These are phyloP conservation scores for Lycaena phlaeas DNA, from an alignment of 2,888 invertebrate species.

Conservation along the genomic window DNA sequence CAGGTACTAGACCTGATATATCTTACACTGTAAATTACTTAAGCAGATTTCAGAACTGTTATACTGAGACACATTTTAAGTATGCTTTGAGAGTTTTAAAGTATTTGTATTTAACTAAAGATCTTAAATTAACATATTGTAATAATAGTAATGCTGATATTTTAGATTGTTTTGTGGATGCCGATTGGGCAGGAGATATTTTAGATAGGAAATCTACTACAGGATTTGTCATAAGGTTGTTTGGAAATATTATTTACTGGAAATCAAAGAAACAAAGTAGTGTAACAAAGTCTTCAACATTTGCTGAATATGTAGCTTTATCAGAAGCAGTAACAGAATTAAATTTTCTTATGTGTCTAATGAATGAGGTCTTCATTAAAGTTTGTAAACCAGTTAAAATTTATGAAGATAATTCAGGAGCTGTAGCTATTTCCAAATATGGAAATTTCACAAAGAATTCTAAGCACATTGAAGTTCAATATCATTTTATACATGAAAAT, in stretches of 20 bases:
- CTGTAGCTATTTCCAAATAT: slow-evolving; percentile 18
- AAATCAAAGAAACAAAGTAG: slow-evolving; percentile 17
- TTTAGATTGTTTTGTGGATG: slow-evolving; percentile 27
- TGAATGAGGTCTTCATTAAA: slow-evolving; percentile 11
- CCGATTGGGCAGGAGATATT: slow-evolving; percentile 33
- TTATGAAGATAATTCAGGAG: slow-evolving; percentile 20
- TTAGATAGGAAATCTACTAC: slow-evolving; percentile 24
- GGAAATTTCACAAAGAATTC: slow-evolving; percentile 21
- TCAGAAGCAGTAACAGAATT: slow-evolving; percentile 17
- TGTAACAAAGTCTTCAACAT: slow-evolving; percentile 19
- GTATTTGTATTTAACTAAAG: slow-evolving; percentile 14
- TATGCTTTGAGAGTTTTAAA: slow-evolving; percentile 10
- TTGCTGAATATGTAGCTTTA: slow-evolving; percentile 19
- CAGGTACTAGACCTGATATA: slow-evolving; percentile 12
- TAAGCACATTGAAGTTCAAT: slow-evolving; percentile 18
- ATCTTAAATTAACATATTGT: slow-evolving; percentile 13
- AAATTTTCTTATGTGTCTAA: slow-evolving; percentile 6
- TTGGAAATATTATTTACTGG: slow-evolving; percentile 20
- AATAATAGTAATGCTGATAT: slow-evolving; percentile 19
- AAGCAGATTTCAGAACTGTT: slow-evolving; percentile 12
- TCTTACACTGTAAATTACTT: slow-evolving; percentile 9
- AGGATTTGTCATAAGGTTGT: slow-evolving; percentile 33
- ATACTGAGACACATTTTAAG: slow-evolving; percentile 13
- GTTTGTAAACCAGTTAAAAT: slow-evolving; percentile 16
- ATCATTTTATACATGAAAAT: slow-evolving; percentile 24